Evolutionary conservation across 37 sponge, comb jelly and placozoan species (phyloP).

Genomic region (Mnemiopsis leidyi): DNA sequence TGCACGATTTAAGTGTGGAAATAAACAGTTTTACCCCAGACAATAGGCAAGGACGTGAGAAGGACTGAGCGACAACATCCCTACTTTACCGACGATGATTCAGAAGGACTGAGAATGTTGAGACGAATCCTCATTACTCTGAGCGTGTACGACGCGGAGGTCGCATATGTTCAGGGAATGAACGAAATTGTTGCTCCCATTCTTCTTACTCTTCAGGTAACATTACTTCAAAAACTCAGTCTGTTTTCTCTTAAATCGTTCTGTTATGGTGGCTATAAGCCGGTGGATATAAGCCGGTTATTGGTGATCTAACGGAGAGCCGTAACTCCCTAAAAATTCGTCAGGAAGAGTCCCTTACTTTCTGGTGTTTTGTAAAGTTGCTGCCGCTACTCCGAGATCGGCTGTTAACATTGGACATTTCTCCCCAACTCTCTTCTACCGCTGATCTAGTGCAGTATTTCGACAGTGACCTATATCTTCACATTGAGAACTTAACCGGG

Average conservation of each 20-base stretch:
- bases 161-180: constrained; percentile 52
- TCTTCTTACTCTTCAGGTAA: constrained; percentile 18
- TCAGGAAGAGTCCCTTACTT: constrained; percentile 43
- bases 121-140: constrained; percentile 38
- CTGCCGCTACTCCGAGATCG: background rate
- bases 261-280: too few relatives aligned
- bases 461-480: constrained; percentile 1
- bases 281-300: too few relatives aligned
- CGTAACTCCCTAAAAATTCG: too few relatives aligned
- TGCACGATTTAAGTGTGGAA: too few relatives aligned
- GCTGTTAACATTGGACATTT: constrained; percentile 34
- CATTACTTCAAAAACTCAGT: background rate
- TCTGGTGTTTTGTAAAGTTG: constrained; percentile 64
- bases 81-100: background rate
- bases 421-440: constrained; percentile 44
- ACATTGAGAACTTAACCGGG: constrained; percentile 23
- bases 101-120: constrained; percentile 17
- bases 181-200: constrained; percentile 30
- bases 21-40: background rate
- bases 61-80: constrained; percentile 46
- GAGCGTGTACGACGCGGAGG: background rate
- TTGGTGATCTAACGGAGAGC: too few relatives aligned
- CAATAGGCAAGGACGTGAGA: constrained; percentile 30
- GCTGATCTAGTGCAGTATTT: constrained; percentile 39
- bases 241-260: too few relatives aligned